A percentile compares a stretch with the other conserved stretches of the same genome.
These are phyloP conservation scores for Forpus xanthops DNA, from an alignment of 2,797 vertebrate species.

Conservation along the genomic window DNA sequence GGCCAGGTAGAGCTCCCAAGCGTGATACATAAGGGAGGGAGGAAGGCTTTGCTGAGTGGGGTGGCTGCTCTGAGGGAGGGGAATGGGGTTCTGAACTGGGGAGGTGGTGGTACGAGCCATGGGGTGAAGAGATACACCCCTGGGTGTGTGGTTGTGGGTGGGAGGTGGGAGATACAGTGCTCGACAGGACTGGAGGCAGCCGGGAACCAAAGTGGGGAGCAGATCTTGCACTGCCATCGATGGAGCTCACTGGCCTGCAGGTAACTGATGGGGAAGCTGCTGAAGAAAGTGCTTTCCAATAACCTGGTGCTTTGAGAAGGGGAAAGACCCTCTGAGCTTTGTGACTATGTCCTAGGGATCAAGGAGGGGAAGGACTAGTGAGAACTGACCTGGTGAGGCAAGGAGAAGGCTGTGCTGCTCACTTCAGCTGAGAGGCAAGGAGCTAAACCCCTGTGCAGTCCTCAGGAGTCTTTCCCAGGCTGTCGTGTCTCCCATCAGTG, in stretches of 20 bases:
- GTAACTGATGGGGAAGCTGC: not conserved
- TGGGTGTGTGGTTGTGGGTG: not conserved
- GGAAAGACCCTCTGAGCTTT: not conserved
- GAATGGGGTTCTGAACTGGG: not conserved
- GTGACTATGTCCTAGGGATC: not conserved
- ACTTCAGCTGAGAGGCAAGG: not conserved
- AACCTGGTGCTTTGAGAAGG: not conserved
- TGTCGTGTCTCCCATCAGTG: not conserved
- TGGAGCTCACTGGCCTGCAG: not conserved
- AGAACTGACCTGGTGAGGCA: not conserved
- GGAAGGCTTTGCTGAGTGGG: not conserved
- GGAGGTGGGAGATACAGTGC: not conserved
- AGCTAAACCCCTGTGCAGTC: not conserved
- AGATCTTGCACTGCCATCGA: rapidly evolving
- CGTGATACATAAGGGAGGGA: not conserved
- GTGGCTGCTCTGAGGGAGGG: not conserved
- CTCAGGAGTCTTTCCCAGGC: not conserved
- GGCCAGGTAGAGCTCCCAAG: not conserved
- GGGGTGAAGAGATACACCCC: not conserved
- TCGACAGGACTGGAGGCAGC: rapidly evolving
- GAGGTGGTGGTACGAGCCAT: not conserved
- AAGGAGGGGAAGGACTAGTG: not conserved
- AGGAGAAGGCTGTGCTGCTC: not conserved
- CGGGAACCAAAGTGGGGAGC: not conserved
- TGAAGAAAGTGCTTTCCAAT: not conserved